Evolutionary conservation across 2,797 vertebrate species (phyloP).

Genomic region (Sebastes jordani): DNA sequence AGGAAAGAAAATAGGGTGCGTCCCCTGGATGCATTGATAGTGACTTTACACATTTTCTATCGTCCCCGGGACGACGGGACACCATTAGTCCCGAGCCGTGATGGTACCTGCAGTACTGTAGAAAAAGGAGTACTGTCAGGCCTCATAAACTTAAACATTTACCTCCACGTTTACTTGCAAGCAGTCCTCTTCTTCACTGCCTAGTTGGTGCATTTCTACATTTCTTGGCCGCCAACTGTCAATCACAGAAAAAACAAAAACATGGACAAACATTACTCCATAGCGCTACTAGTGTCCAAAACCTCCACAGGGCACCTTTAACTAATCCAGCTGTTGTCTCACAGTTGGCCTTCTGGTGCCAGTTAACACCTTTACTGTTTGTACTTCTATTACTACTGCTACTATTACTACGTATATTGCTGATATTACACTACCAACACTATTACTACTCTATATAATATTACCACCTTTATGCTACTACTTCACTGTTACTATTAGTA

Average conservation of each 20-base stretch:
- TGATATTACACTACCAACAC: not conserved
- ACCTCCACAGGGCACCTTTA: not conserved
- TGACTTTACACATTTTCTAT: too few relatives aligned
- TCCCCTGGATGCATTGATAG: too few relatives aligned
- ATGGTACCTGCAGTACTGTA: too few relatives aligned
- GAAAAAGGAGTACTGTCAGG: not conserved
- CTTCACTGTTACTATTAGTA: too few relatives aligned
- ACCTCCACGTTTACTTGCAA: not conserved
- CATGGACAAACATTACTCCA: not conserved
- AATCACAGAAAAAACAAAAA: not conserved
- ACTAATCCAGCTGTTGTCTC: not conserved
- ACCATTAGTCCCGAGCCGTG: too few relatives aligned
- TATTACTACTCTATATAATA: not conserved
- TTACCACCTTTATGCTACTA: too few relatives aligned
- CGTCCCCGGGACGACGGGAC: too few relatives aligned
- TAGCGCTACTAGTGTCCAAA: not conserved
- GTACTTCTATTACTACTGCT: not conserved
- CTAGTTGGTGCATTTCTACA: not conserved
- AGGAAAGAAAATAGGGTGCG: too few relatives aligned
- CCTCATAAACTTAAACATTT: not conserved
- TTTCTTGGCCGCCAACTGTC: not conserved
- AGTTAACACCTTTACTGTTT: not conserved
- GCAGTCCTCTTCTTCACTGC: not conserved
- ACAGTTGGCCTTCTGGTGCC: not conserved
- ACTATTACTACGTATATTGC: not conserved